phyloP scores from a whole-genome alignment of 1,140 invertebrate species.

The Metaphire vulgaris region DNA sequence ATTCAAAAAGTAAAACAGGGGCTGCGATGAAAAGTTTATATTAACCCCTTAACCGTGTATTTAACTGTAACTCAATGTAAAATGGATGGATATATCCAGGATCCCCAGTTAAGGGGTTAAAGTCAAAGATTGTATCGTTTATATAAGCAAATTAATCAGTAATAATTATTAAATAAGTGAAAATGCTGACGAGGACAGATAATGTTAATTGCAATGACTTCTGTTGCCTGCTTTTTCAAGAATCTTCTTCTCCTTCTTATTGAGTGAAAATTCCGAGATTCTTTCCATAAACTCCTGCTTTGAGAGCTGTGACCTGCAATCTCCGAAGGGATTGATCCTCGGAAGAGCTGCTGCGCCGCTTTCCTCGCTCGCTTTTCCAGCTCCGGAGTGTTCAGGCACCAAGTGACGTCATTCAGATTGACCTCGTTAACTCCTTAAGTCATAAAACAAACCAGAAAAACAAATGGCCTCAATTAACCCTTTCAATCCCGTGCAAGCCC shows the following conservation, averaged over 20 bases:
- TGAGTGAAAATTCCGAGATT: conserved; percentile 59
- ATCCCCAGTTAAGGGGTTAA: no score
- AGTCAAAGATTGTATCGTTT: no score
- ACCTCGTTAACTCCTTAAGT: conserved; percentile 66
- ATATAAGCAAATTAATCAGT: no score
- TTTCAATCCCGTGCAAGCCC: no score
- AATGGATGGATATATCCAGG: no score
- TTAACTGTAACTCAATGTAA: no score
- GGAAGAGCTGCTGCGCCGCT: conserved; percentile 73
- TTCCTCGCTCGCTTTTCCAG: conserved; percentile 73
- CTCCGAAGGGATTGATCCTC: conserved; percentile 43
- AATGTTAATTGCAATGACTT: background rate
- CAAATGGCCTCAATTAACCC: conserved; percentile 24
- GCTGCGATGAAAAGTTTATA: no score
- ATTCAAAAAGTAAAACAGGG: no score
- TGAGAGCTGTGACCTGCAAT: conserved; percentile 1
- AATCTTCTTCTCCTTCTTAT: conserved; percentile 68
- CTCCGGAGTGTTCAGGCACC: conserved; percentile 69
- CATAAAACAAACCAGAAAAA: conserved; percentile 24
- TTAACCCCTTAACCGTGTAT: no score
- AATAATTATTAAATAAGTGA: no score
- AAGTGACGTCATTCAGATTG: conserved; percentile 72
- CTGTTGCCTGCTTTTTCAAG: conserved; percentile 31
- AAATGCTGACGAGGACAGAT: no score
- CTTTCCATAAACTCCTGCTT: conserved; percentile 51